Base-by-base conservation (phyloP, 2,888 invertebrate species). In the Anoplius nigerrimus region DNA sequence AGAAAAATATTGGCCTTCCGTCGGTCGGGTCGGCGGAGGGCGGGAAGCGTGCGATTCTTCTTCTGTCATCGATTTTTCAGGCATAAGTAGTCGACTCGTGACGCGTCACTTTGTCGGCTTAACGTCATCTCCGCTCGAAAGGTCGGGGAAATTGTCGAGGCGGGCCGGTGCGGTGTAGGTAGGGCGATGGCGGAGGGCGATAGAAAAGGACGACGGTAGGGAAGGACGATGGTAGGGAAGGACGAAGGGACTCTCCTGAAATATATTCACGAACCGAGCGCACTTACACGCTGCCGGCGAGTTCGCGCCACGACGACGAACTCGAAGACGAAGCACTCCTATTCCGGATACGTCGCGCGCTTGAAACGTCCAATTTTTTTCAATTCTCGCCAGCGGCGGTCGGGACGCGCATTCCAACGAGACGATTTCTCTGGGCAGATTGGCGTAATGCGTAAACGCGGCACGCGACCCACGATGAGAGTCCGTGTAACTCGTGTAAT, bases 341-440 rank as follows among this genome's bases (percentile, higher is more conserved):
- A 74, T 66, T 72, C 62, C 57, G 68, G 71, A 71, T 62, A 69
- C 69, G 62, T 66, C 68, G 51, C 64, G 43, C 54, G 60, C 46
- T 27, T 63, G 48, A 56, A 51, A 42, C 51, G 57, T 54, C 48
- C 64, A 24, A 69, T 69, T 72, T 69, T 71, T 76, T 72, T 76
- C 76, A 79, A 79, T 79, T 74, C 66, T 74, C 68, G 18, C 51
- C 69, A 22, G 56, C 42, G 59, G n/a, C 66, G 54, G 52, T 68
- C 63, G 69, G 66, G 21, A 51, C 18, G 62, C 63, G 78, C 78
- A 79, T 79, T 78, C 64, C 70, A 76, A 78, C 65, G 71, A 71
- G 76, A 60, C 71, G 60, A 79, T 79, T 66, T 74, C 61, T 74
- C 74, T 67, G 45, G 56, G 24, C n/a, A 70, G 72, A 69, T 70